Base-by-base conservation (phyloP, 2,797 vertebrate species). In the Phrynocephalus guinanensis region DNA sequence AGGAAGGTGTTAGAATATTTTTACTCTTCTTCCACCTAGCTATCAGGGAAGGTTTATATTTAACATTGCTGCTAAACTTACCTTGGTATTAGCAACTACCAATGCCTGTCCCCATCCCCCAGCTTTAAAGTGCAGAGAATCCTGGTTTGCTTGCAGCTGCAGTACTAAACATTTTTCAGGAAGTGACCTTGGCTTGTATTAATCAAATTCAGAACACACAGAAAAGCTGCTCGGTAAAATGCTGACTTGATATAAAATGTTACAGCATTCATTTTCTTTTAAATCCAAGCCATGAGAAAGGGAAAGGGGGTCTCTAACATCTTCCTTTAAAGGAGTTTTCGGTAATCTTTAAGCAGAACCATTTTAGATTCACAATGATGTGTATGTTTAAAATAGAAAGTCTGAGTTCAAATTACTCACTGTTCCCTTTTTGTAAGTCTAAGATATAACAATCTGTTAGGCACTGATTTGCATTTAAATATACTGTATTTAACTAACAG, bases 131-230 rank as follows among this genome's bases (percentile, higher is more conserved):
- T 82, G 78, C 22, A 20, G 84, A 88, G 87, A 67, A 94, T 87
- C 79, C 92, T 93, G 33, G 91, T 93, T 95, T 96, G 95, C 95
- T 93, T 95, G 93, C 96, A 97, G 96, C 96, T 96, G 96, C 95
- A 94, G 72, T 91, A 86, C 95, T 96, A 95, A 96, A 95, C 96
- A 96, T 96, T 94, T 93, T 95, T 96, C 96, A 96, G 96, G 96
- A 97, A 97, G 95, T 97, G 97, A 97, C 97, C 97, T 97, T 97
- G 96, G 91, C 94, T 96, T 93, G 93, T 94, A 96, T 96, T 96
- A 96, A 96, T 97, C 96, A 96, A 96, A 97, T 96, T 96, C 95
- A 96, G 94, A 96, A 95, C 95, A 95, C 92, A 96, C 87, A 94
- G 92, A 96, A 96, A 96, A 96, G 94, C 95, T 96, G 92, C 94